Conservation (phyloP, 2,797 vertebrate genomes). For the Pseudomugil gertrudae region DNA sequence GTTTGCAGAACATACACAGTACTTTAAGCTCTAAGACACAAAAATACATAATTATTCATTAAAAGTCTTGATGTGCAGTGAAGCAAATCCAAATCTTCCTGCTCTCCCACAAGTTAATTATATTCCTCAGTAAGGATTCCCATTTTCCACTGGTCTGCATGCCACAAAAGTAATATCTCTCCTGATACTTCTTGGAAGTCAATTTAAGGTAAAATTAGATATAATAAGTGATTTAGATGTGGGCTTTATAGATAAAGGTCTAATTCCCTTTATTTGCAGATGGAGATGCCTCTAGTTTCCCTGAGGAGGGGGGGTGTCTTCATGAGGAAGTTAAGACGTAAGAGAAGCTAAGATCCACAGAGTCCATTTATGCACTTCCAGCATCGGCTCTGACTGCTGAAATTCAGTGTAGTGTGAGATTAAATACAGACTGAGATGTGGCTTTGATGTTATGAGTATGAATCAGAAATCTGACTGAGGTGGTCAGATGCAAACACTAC, state of each 20-base stretch:
- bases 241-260: neutral
- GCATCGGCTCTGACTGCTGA: neutral
- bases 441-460: constrained; percentile 26
- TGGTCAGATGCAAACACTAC: constrained; percentile 19
- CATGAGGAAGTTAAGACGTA: neutral
- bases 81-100: neutral
- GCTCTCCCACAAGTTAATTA: neutral
- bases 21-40: neutral
- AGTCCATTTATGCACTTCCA: neutral
- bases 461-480: constrained; percentile 11
- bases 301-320: neutral
- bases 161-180: no score
- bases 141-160: neutral
- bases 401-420: neutral
- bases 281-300: neutral
- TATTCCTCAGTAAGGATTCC: neutral
- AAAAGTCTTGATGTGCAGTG: neutral
- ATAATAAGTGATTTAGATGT: neutral
- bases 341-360: neutral
- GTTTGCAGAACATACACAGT: neutral
- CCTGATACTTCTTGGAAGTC: neutral
- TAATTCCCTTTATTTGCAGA: neutral
- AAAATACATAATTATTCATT: neutral
- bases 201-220: constrained; percentile 1
- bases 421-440: constrained; percentile 10